These are phyloP conservation scores for Sarcophaga caerulescens DNA, from an alignment of 2,888 invertebrate species.

Conservation along the genomic window DNA sequence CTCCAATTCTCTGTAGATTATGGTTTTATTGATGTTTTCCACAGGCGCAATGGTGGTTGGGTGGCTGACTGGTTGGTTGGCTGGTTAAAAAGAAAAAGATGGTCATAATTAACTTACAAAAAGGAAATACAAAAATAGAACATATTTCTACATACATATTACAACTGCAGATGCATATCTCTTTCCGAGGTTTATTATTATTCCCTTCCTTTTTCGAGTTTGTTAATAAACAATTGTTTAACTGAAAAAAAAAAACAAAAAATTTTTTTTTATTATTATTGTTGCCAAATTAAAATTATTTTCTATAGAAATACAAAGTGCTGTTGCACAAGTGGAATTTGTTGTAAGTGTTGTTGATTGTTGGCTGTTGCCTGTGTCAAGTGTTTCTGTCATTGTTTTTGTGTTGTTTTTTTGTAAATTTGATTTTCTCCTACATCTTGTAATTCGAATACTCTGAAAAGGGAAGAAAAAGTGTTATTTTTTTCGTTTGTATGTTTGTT, in stretches of 20 bases:
- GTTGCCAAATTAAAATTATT: slow-evolving; percentile 10
- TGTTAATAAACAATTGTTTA: slow-evolving; percentile 28
- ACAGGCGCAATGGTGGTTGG: neutral
- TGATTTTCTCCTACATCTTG: slow-evolving; percentile 21
- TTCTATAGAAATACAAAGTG: slow-evolving; percentile 30
- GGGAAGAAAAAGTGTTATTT: neutral
- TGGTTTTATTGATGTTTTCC: slow-evolving; percentile 20
- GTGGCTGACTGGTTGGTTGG: neutral
- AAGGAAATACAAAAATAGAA: neutral
- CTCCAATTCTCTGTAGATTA: slow-evolving; percentile 38
- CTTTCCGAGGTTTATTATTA: neutral
- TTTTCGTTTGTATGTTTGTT: slow-evolving; percentile 3
- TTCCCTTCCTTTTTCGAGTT: neutral
- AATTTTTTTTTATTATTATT: neutral
- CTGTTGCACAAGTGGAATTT: slow-evolving; percentile 22
- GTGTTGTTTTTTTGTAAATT: slow-evolving; percentile 22
- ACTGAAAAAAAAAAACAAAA: neutral
- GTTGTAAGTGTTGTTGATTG: slow-evolving; percentile 14
- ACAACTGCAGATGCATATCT: neutral
- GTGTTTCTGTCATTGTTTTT: slow-evolving; percentile 43
- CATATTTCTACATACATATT: neutral
- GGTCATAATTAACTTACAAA: slow-evolving; percentile 36
- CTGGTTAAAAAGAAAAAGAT: slow-evolving; percentile 10
- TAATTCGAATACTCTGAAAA: slow-evolving; percentile 24
- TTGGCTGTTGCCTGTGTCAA: slow-evolving; percentile 25